Evolutionary conservation across 2,113 vertebrate genomes (phyloP).

Genomic region (Eulemur rufifrons): DNA sequence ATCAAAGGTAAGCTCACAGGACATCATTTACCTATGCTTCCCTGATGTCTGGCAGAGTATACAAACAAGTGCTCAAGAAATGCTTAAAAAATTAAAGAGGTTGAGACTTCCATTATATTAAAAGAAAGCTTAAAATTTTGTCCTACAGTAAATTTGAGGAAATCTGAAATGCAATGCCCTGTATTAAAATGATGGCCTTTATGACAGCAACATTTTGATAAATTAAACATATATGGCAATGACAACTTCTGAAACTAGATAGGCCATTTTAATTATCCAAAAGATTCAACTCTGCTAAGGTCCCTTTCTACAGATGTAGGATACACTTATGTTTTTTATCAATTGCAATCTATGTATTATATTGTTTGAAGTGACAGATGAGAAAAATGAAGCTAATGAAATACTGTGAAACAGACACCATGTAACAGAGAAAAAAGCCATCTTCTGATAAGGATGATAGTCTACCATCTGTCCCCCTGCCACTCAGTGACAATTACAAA

Average conservation of each 20-base stretch:
- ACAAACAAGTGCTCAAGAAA: neutral
- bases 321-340: neutral
- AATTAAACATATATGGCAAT: neutral
- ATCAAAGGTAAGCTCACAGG: neutral
- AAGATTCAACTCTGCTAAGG: slow-evolving; percentile 38
- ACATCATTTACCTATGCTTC: neutral
- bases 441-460: slow-evolving; percentile 52
- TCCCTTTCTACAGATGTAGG: neutral
- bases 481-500: slow-evolving; percentile 51
- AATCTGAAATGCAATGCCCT: neutral
- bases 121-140: neutral
- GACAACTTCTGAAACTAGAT: slow-evolving; percentile 23
- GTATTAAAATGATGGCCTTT: neutral
- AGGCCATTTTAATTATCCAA: slow-evolving; percentile 44
- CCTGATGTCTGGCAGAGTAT: neutral
- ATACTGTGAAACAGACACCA: slow-evolving; percentile 45
- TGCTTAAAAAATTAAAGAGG: neutral
- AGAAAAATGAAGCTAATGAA: slow-evolving; percentile 34
- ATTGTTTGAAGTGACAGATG: slow-evolving; percentile 36
- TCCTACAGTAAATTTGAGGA: neutral
- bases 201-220: neutral
- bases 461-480: slow-evolving; percentile 49
- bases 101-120: neutral
- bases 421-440: neutral
- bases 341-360: neutral